Evolutionary conservation across 2,888 invertebrate genomes (phyloP).

Genomic region (Eupithecia vulgata): DNA sequence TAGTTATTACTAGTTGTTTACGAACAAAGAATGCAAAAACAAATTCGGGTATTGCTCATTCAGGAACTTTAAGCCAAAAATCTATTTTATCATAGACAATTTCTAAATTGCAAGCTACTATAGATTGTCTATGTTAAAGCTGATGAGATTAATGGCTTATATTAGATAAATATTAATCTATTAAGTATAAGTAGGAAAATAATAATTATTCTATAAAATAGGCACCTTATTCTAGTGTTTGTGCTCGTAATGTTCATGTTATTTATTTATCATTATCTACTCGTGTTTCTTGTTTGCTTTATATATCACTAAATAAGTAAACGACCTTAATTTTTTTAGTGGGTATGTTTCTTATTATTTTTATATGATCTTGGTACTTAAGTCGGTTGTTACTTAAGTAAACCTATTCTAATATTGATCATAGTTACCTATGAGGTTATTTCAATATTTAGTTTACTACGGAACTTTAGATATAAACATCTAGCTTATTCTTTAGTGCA

Average conservation of each 20-base stretch:
- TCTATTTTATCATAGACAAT: constrained; percentile 8
- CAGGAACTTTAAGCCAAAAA: constrained; percentile 27
- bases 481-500: constrained; percentile 55
- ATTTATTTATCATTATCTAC: constrained; percentile 3
- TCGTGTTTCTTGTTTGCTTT: background rate
- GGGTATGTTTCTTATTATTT: background rate
- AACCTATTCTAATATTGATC: background rate
- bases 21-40: constrained; percentile 22
- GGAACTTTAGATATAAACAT: background rate
- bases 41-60: constrained; percentile 36
- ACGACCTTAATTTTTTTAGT: background rate
- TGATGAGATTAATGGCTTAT: constrained; percentile 7
- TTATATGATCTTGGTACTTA: background rate
- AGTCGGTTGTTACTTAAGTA: background rate
- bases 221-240: constrained; percentile 31
- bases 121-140: constrained; percentile 10
- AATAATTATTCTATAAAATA: constrained; percentile 37
- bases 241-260: constrained; percentile 32
- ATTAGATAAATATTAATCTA: background rate
- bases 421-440: too few species aligned
- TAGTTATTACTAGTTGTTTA: constrained; percentile 18
- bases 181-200: constrained; percentile 13
- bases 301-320: background rate
- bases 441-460: too few species aligned
- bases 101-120: background rate